These are phyloP conservation scores for Chrysogorgia sp. DNA, from an alignment of 92 coral and sea anemone species.

Conservation along the genomic window DNA sequence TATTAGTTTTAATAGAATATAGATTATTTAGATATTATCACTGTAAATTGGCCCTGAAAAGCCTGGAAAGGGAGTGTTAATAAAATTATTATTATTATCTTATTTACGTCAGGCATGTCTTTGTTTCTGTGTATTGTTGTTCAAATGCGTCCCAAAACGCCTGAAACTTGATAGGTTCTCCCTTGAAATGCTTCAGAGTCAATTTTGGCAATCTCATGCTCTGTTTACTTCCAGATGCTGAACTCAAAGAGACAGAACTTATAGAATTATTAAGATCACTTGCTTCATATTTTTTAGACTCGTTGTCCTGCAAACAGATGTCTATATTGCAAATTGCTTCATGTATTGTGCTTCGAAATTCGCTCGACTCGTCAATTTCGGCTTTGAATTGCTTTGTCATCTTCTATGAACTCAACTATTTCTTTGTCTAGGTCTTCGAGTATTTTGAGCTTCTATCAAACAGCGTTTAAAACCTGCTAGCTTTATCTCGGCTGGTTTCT, in stretches of 20 bases:
- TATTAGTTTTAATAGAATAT: no score
- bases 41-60: no score
- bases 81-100: no score
- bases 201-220: constrained; percentile 48
- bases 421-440: no score
- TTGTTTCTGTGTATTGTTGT: constrained; percentile 37
- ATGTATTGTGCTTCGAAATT: constrained; percentile 26
- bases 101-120: constrained; percentile 45
- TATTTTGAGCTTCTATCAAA: no score
- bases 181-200: constrained; percentile 18
- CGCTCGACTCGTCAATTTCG: constrained; percentile 33
- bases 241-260: background rate
- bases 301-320: no score
- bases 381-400: no score
- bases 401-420: no score
- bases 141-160: constrained; percentile 48
- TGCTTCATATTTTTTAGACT: constrained; percentile 1
- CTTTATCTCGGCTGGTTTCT: no score
- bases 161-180: constrained; percentile 32
- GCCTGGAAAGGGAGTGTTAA: no score
- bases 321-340: constrained; percentile 26
- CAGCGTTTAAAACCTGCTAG: no score
- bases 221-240: background rate
- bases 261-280: constrained; percentile 1
- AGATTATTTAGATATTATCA: no score